Evolutionary conservation across 2,113 vertebrate species (phyloP).

Genomic region (Choloepus hoffmanni): DNA sequence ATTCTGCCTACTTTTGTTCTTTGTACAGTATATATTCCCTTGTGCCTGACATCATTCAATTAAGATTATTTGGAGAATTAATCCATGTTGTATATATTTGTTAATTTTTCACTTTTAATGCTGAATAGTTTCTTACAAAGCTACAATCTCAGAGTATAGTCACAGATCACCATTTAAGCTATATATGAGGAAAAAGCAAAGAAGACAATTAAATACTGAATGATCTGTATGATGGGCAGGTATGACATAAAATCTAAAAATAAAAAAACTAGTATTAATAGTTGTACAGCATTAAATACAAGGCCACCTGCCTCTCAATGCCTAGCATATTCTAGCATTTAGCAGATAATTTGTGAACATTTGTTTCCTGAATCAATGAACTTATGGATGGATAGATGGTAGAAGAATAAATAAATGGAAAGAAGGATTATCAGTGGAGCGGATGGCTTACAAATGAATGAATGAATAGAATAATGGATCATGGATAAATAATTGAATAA

Average conservation of each 20-base stretch:
- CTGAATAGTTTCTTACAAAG: not conserved
- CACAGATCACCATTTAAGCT: not conserved
- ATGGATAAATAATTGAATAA: not conserved
- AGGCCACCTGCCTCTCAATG: not conserved
- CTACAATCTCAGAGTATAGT: not conserved
- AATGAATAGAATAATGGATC: not conserved
- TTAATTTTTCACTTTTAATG: too few species aligned
- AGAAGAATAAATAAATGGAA: not conserved
- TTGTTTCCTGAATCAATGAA: not conserved
- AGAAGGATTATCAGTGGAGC: not conserved
- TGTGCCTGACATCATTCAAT: too few species aligned
- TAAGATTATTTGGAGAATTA: too few species aligned
- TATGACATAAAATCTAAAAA: not conserved
- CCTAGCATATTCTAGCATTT: not conserved
- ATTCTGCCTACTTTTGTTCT: too few species aligned
- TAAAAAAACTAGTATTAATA: not conserved
- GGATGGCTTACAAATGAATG: not conserved
- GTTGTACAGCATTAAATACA: not conserved
- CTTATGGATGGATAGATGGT: not conserved
- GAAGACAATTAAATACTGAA: not conserved
- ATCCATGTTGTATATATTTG: too few species aligned
- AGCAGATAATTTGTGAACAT: not conserved
- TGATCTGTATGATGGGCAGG: not conserved
- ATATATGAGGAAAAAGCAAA: not conserved
- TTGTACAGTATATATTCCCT: too few species aligned